These are phyloP conservation scores for Lysandra bellargus DNA, from an alignment of 2,888 invertebrate species.

Conservation along the genomic window DNA sequence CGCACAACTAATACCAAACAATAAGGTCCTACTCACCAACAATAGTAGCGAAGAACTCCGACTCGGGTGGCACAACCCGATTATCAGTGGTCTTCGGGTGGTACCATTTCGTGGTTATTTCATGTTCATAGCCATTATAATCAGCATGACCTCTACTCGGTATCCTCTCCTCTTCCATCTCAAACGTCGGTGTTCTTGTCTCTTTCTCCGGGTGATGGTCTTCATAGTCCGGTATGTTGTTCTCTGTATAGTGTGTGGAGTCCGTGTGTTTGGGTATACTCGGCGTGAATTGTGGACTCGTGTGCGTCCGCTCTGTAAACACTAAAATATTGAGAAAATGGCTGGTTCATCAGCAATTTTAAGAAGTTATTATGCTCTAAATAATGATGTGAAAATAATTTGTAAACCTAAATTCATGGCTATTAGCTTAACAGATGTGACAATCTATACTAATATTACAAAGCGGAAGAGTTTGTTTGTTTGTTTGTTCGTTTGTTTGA, in stretches of 20 bases:
- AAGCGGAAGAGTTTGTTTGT: no score
- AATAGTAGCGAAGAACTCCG: conserved; percentile 74
- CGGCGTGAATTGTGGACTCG: conserved; percentile 61
- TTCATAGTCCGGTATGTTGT: conserved; percentile 66
- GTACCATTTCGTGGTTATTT: conserved; percentile 73
- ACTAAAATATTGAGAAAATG: conserved; percentile 9
- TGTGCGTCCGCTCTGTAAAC: conserved; percentile 61
- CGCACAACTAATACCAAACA: neutral
- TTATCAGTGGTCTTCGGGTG: conserved; percentile 73
- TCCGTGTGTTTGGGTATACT: conserved; percentile 60
- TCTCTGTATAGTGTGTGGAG: conserved; percentile 69
- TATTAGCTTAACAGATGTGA: no score
- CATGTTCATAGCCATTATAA: conserved; percentile 68
- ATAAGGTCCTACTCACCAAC: conserved; percentile 60
- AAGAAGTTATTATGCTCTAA: no score
- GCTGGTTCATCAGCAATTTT: neutral
- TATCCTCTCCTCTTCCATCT: conserved; percentile 53
- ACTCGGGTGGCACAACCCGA: conserved; percentile 71
- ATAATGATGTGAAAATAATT: no score
- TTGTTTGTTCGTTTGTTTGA: no score
- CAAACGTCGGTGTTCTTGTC: conserved; percentile 61
- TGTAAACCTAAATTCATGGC: no score
- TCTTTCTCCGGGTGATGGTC: conserved; percentile 61
- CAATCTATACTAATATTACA: no score
- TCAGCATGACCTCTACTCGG: conserved; percentile 56